phyloP scores from a whole-genome alignment of 2,797 vertebrate genomes.

The Lutjanus campechanus region DNA sequence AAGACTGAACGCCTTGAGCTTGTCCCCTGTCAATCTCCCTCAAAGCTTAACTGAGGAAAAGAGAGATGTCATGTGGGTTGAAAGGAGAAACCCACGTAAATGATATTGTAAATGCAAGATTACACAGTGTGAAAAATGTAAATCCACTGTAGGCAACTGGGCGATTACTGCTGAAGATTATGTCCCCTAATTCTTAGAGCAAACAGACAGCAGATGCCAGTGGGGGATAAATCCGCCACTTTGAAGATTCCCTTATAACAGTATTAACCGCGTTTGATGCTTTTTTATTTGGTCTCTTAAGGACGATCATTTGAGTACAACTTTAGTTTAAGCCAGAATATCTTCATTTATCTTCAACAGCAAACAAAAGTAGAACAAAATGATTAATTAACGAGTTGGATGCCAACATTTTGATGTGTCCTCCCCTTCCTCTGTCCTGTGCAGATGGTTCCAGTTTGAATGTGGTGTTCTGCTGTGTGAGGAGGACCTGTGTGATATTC shows the following conservation, averaged over 20 bases:
- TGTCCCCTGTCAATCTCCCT: constrained; percentile 86
- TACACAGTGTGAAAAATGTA: constrained; percentile 84
- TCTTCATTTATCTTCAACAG: constrained; percentile 59
- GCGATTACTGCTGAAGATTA: constrained; percentile 83
- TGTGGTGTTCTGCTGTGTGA: constrained; percentile 53
- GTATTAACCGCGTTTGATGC: constrained; percentile 58
- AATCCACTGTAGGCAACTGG: constrained; percentile 80
- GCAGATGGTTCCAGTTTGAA: constrained; percentile 79
- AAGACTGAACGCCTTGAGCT: constrained; percentile 76
- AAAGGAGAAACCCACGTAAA: constrained; percentile 83
- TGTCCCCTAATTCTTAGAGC: constrained; percentile 78
- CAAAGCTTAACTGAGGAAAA: constrained; percentile 73
- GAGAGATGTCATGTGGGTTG: constrained; percentile 80
- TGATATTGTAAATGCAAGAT: constrained; percentile 86
- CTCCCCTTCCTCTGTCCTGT: constrained; percentile 21
- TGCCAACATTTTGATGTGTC: constrained; percentile 47
- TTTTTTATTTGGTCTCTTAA: constrained; percentile 64
- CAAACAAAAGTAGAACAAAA: constrained; percentile 14
- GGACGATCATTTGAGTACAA: constrained; percentile 43
- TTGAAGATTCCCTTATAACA: constrained; percentile 75
- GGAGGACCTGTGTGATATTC: constrained; percentile 68
- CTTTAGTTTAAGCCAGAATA: constrained; percentile 37
- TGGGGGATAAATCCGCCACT: constrained; percentile 74
- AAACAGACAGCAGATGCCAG: constrained; percentile 71
- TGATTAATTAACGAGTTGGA: constrained; percentile 64